Evolutionary conservation across 2,113 vertebrate species (phyloP).

Genomic region (Craseonycteris thonglongyai): DNA sequence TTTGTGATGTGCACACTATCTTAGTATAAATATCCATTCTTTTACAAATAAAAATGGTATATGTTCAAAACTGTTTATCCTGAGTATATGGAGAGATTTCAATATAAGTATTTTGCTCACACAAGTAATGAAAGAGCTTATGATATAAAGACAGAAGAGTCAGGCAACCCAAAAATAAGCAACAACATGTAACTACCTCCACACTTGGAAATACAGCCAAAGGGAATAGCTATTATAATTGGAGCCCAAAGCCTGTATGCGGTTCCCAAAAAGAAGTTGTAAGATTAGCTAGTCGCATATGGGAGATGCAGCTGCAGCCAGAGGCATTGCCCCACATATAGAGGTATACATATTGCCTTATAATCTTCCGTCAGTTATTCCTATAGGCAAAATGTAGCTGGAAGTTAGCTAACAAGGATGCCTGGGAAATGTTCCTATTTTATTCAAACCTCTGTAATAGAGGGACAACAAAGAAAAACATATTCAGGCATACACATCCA

Average conservation of each 20-base stretch:
- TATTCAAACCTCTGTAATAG: background rate
- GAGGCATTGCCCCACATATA: background rate
- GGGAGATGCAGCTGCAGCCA: background rate
- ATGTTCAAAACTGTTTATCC: background rate
- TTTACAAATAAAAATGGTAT: background rate
- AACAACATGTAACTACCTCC: background rate
- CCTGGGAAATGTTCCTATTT: background rate
- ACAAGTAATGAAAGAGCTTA: background rate
- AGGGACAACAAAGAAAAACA: background rate
- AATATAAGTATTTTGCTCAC: background rate
- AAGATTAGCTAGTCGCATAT: background rate
- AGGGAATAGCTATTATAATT: background rate
- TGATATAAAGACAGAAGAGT: background rate
- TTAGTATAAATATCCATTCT: background rate
- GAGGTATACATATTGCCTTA: background rate
- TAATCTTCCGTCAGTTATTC: background rate
- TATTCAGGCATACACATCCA: too few relatives aligned
- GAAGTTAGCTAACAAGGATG: background rate
- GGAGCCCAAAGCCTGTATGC: background rate
- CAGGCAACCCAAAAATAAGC: background rate
- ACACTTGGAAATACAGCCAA: background rate
- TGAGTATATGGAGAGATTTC: background rate
- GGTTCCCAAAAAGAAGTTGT: background rate
- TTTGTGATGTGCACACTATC: background rate
- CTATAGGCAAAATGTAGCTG: background rate